Evolutionary conservation across 2,888 invertebrate species (phyloP).

Genomic region (Acanthoscelides obtectus): DNA sequence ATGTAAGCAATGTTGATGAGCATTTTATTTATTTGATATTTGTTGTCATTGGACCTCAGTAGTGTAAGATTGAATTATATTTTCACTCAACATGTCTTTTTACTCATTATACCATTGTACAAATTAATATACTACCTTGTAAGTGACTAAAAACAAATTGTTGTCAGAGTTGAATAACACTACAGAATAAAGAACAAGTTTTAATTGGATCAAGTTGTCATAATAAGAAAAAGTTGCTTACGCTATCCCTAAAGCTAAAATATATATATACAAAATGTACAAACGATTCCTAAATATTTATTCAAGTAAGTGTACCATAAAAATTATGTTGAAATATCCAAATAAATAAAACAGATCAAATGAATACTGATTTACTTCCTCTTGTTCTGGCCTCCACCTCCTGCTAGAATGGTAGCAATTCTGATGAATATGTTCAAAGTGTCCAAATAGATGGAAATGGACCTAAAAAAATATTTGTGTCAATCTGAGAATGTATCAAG

Average conservation of each 20-base stretch:
- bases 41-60: too few relatives aligned
- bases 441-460: slow-evolving; percentile 91
- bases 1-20: too few relatives aligned
- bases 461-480: slow-evolving; percentile 71
- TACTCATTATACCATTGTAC: too few relatives aligned
- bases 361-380: slow-evolving; percentile 43
- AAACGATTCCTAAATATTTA: neutral
- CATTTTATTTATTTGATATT: too few relatives aligned
- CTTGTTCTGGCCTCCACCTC: slow-evolving; percentile 57
- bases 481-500: too few relatives aligned
- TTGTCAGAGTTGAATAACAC: neutral
- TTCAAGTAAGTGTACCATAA: neutral
- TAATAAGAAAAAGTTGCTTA: neutral
- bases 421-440: slow-evolving; percentile 95
- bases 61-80: too few relatives aligned
- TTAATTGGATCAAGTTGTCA: neutral
- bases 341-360: neutral
- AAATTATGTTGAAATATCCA: neutral
- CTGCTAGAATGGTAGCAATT: slow-evolving; percentile 82
- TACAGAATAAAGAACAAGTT: neutral
- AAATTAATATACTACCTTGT: too few relatives aligned
- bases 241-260: neutral
- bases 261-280: neutral
- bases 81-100: too few relatives aligned
- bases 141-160: too few relatives aligned